Conservation (phyloP, 2,113 vertebrate genomes). For the Notothenia rossii region DNA sequence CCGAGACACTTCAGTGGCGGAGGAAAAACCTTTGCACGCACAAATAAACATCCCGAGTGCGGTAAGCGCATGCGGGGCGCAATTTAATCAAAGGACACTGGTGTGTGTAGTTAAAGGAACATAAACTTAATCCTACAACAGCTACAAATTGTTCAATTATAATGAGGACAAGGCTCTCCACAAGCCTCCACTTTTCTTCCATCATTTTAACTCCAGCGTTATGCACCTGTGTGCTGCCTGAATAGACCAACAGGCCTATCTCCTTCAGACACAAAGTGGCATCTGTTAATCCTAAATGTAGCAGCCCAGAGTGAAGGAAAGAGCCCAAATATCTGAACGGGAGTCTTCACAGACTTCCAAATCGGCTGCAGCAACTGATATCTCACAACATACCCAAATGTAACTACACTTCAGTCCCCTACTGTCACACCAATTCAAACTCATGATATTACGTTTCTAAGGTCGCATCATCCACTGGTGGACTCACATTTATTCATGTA, state of each 20-base stretch:
- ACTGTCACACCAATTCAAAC: slow-evolving; percentile 44
- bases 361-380: slow-evolving; percentile 38
- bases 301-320: slow-evolving; percentile 35
- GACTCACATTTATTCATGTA: not conserved
- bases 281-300: slow-evolving; percentile 71
- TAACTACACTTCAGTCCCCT: slow-evolving; percentile 20
- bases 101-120: slow-evolving; percentile 69
- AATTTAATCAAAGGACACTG: slow-evolving; percentile 78
- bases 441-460: slow-evolving; percentile 24
- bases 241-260: slow-evolving; percentile 66
- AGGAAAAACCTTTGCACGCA: slow-evolving; percentile 72
- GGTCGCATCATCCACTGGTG: not conserved
- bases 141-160: slow-evolving; percentile 77
- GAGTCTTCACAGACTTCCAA: slow-evolving; percentile 32
- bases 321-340: slow-evolving; percentile 45
- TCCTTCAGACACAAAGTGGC: slow-evolving; percentile 67
- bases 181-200: slow-evolving; percentile 65
- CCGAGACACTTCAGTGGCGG: slow-evolving; percentile 73
- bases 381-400: slow-evolving; percentile 39
- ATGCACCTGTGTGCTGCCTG: slow-evolving; percentile 70
- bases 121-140: slow-evolving; percentile 75
- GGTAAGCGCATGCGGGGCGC: slow-evolving; percentile 56
- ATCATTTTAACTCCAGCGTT: slow-evolving; percentile 55
- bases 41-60: slow-evolving; percentile 81
- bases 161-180: slow-evolving; percentile 75